Evolutionary conservation across 2,888 invertebrate species (phyloP), one percentile per base, ranked within the genome.

Genomic region (Cloeon dipterum): DNA sequence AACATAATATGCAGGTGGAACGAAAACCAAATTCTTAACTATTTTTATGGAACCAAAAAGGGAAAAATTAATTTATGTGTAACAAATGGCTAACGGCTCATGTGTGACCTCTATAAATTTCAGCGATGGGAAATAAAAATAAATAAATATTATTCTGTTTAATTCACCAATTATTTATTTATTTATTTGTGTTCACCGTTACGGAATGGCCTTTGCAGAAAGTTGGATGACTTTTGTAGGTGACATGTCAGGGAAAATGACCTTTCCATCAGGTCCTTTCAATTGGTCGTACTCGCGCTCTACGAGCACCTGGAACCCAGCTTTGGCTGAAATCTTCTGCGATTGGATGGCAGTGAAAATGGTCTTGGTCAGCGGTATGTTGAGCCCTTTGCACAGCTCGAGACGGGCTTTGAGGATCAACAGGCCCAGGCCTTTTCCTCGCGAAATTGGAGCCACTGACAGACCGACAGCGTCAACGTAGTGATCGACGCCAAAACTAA

Each of bases 331-430:
- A 2, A 63, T 55, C 0, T 55, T 53, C 44, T 66, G 66, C 0
- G 66, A 65, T 0, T 59, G 59, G 0, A 54, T 59, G 0, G 65
- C 63, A 0, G 66, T 65, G 51, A 66, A 66, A 0, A 61, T 59
- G 0, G 66, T 66, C 0, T 57, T 58, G 2, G 65, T 62, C 2
- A 62, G 54, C 37, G 54, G 59, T 14, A 66, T 45, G 11, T 54
- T 56, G 1, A 65, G 46, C 0, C 64, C 60, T 45, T 58, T 59
- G 53, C 65, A 64, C 2, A 66, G 49, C 0, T 61, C 61, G 36
- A 62, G 51, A 61, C 64, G 56, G 11, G 63, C 57, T 34, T 50
- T 46, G 26, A 65, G 44, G 7, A 65, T 49, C 43, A 59, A 55
- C 44, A 52, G 52, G 3, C 62, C 65, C 5, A 65, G 53, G 1